A percentile compares a stretch with the other conserved stretches of the same genome.
phyloP scores from a whole-genome alignment of 2,888 invertebrate species.

The Stegophylla sp. region DNA sequence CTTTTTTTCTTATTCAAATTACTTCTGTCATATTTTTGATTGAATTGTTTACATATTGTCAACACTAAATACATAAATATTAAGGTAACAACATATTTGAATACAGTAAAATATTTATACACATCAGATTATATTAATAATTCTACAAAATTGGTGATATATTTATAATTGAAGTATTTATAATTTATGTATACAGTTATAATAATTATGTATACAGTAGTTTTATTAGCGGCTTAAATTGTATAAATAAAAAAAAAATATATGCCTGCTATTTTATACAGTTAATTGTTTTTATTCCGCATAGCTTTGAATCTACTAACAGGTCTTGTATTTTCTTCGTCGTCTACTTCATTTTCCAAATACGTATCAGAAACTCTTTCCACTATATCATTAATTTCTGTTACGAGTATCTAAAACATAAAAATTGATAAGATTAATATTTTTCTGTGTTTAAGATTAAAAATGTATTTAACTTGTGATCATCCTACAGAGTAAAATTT shows the following conservation, averaged over 20 bases:
- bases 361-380: constrained; percentile 18
- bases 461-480: not conserved
- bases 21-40: not conserved
- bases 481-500: too few species aligned
- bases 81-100: constrained; percentile 1
- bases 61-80: constrained; percentile 19
- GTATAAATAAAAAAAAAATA: constrained; percentile 19
- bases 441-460: not conserved
- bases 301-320: constrained; percentile 42
- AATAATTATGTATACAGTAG: constrained; percentile 22
- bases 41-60: too few species aligned
- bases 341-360: constrained; percentile 8
- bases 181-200: constrained; percentile 32
- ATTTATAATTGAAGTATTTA: constrained; percentile 30
- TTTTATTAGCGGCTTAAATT: constrained; percentile 44
- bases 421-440: not conserved
- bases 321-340: constrained; percentile 1
- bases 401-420: constrained; percentile 42
- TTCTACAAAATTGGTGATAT: constrained; percentile 31
- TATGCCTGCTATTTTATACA: not conserved
- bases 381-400: constrained; percentile 49
- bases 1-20: not conserved
- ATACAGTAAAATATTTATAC: not conserved
- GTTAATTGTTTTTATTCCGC: constrained; percentile 18
- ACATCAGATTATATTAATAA: constrained; percentile 15